Percentiles rank a stretch among this genome's conserved stretches.
These are phyloP conservation scores for Scopus umbretta DNA, from an alignment of 2,113 vertebrate species.

Conservation along the genomic window DNA sequence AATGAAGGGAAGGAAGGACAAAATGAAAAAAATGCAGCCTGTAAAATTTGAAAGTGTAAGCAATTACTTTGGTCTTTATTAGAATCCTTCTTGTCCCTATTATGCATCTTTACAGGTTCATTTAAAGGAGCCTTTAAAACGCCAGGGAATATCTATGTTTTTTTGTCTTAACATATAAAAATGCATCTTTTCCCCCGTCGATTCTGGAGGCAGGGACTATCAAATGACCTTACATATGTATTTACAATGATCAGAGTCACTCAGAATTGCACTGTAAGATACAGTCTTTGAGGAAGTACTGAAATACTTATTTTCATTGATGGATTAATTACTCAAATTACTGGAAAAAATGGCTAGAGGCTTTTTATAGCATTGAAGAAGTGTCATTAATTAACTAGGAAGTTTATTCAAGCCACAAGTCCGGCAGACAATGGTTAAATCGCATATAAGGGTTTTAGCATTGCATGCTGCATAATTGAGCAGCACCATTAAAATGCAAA, in stretches of 20 bases:
- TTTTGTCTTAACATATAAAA: not conserved
- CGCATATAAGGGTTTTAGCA: not conserved
- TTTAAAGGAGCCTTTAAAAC: not conserved
- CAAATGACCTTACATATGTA: not conserved
- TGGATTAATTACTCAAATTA: not conserved
- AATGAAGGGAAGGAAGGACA: not conserved
- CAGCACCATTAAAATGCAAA: not conserved
- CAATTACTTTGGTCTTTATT: not conserved
- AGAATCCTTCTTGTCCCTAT: not conserved
- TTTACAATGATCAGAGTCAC: not conserved
- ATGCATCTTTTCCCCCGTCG: not conserved
- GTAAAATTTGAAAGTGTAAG: not conserved
- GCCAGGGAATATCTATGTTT: not conserved
- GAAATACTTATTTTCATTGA: not conserved
- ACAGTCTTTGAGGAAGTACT: not conserved
- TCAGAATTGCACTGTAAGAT: not conserved
- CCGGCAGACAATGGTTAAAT: not conserved
- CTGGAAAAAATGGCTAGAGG: not conserved
- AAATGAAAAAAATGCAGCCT: not conserved
- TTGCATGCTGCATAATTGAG: not conserved
- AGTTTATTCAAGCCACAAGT: not conserved
- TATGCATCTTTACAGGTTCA: not conserved
- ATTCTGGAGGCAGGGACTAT: not conserved
- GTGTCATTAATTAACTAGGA: constrained; percentile 4
- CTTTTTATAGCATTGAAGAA: not conserved